A percentile compares a stretch with the other conserved stretches of the same genome.
Evolutionary conservation across 30 jellyfish, hydroid and myxozoan species (phyloP).

Genomic region (Chrysaora quinquecirrha): DNA sequence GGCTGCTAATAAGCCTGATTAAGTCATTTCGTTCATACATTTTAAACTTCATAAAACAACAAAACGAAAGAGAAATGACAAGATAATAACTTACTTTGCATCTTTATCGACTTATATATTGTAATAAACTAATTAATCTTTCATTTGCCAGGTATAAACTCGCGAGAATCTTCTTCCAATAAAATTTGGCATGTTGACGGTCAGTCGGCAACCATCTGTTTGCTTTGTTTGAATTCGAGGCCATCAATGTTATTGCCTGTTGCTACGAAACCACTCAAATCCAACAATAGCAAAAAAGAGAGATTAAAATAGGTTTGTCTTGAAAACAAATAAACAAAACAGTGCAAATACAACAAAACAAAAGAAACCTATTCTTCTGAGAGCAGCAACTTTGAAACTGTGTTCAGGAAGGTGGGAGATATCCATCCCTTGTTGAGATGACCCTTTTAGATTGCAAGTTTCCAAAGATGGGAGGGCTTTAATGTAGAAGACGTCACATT

Average conservation of each 20-base stretch:
- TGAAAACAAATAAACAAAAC: background rate
- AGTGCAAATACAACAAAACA: background rate
- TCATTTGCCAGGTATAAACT: background rate
- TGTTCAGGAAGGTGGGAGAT: no score
- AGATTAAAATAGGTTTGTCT: background rate
- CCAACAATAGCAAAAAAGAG: background rate
- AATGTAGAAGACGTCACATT: no score
- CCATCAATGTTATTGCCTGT: background rate
- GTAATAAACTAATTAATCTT: background rate
- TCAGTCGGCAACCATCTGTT: background rate
- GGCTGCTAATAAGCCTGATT: no score
- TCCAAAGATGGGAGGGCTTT: no score
- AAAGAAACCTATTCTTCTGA: background rate
- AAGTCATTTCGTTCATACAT: no score
- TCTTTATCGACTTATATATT: background rate
- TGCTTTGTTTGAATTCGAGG: constrained; percentile 16
- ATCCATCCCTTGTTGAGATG: no score
- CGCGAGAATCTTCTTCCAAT: no score
- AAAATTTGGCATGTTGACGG: background rate
- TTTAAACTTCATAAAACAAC: no score
- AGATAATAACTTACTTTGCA: no score
- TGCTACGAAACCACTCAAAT: background rate
- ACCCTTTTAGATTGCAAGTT: no score
- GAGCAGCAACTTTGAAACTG: no score
- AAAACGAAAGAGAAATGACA: no score